A percentile compares a stretch with the other conserved stretches of the same genome.
Evolutionary conservation across 2,888 invertebrate genomes (phyloP).

Genomic region (Ectemnius lituratus): DNA sequence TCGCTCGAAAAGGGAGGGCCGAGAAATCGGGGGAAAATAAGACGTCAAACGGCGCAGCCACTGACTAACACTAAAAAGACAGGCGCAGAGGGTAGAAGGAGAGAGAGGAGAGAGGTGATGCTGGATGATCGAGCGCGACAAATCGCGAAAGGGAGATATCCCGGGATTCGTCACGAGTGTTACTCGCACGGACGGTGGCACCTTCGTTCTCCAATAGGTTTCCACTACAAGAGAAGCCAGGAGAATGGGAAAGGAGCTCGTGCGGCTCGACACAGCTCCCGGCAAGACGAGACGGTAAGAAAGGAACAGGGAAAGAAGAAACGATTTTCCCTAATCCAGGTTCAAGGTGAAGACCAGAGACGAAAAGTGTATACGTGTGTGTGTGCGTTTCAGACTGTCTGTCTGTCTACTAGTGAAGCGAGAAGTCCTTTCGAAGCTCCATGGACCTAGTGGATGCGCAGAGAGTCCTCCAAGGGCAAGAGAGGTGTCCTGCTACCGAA

Average conservation of each 20-base stretch:
- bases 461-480: background rate
- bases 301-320: slow-evolving; percentile 31
- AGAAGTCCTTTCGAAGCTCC: slow-evolving; percentile 39
- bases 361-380: slow-evolving; percentile 24
- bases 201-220: slow-evolving; percentile 19
- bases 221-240: too few species aligned
- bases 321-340: slow-evolving; percentile 62
- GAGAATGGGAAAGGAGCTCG: slow-evolving; percentile 22
- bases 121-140: slow-evolving; percentile 67
- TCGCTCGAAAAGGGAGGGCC: background rate
- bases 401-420: slow-evolving; percentile 34
- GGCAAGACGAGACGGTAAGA: slow-evolving; percentile 11
- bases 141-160: slow-evolving; percentile 57
- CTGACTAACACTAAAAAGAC: too few species aligned
- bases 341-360: slow-evolving; percentile 45
- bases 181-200: slow-evolving; percentile 38
- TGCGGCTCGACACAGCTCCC: slow-evolving; percentile 19
- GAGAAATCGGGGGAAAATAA: slow-evolving; percentile 26
- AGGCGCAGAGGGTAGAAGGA: slow-evolving; percentile 12
- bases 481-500: slow-evolving; percentile 34
- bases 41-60: slow-evolving; percentile 33
- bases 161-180: slow-evolving; percentile 71
- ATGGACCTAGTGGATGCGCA: background rate
- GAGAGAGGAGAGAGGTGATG: slow-evolving; percentile 3
- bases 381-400: slow-evolving; percentile 28